phyloP scores from a whole-genome alignment of 2,113 vertebrate genomes.

The Delphinapterus leucas region DNA sequence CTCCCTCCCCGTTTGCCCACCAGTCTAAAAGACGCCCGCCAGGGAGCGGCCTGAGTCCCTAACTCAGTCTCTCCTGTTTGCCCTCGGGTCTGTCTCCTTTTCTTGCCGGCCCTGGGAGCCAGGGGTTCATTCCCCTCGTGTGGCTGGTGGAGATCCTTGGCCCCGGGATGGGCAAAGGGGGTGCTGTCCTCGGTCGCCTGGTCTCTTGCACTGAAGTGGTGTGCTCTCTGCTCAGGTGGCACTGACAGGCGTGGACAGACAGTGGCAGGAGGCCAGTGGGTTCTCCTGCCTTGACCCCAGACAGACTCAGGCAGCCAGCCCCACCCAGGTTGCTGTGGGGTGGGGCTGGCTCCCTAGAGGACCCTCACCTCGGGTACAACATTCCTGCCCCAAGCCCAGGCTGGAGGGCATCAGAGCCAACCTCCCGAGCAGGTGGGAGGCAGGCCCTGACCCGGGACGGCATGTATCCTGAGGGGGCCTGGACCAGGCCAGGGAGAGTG shows the following conservation, averaged over 20 bases:
- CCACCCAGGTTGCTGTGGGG: not conserved
- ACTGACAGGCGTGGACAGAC: not conserved
- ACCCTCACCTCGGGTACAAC: not conserved
- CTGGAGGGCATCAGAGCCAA: not conserved
- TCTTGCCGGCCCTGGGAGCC: constrained; percentile 57
- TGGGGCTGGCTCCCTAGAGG: not conserved
- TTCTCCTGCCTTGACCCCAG: not conserved
- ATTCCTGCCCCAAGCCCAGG: constrained; percentile 1
- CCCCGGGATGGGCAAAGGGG: not conserved
- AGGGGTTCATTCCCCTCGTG: not conserved
- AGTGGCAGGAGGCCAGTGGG: constrained; percentile 3
- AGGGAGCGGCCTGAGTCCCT: constrained; percentile 16
- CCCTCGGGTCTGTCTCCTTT: not conserved
- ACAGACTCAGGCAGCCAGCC: not conserved
- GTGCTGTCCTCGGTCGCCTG: not conserved
- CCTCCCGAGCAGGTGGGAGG: not conserved
- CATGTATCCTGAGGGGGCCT: not conserved
- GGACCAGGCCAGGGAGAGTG: not conserved
- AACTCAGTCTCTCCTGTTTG: not conserved
- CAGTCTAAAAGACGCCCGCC: constrained; percentile 46
- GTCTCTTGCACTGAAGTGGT: constrained; percentile 28
- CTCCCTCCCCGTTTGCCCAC: constrained; percentile 75
- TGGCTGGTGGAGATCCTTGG: not conserved
- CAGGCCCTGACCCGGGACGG: not conserved
- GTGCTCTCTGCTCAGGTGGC: constrained; percentile 19